Percentiles rank a stretch among this genome's conserved stretches.
Evolutionary conservation across 2,888 invertebrate genomes (phyloP).

Genomic region (Ornithoptera alexandrae): DNA sequence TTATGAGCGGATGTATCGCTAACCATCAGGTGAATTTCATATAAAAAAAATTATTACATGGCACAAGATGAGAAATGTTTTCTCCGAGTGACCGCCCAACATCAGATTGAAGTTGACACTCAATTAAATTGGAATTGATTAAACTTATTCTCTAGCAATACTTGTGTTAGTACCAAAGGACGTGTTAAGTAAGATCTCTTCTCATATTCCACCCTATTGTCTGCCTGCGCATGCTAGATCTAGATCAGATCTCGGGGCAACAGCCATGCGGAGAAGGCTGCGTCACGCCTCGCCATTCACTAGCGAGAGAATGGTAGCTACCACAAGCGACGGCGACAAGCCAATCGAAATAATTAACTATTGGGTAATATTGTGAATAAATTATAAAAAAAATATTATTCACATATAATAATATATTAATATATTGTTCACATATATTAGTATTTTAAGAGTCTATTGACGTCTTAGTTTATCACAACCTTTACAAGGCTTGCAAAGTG

Average conservation of each 20-base stretch:
- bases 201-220: constrained; percentile 23
- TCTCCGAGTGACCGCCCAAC: no score
- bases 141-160: not conserved
- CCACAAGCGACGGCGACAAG: constrained; percentile 30
- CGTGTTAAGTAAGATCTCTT: constrained; percentile 23
- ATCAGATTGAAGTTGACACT: no score
- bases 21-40: no score
- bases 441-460: no score
- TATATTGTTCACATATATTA: no score
- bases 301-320: constrained; percentile 27
- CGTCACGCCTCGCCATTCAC: constrained; percentile 46
- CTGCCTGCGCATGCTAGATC: constrained; percentile 14
- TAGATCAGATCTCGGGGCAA: constrained; percentile 31
- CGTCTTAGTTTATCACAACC: no score
- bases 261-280: constrained; percentile 30
- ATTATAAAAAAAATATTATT: not conserved
- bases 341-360: not conserved
- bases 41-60: no score
- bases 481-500: no score
- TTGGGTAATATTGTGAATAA: not conserved
- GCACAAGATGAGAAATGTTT: no score
- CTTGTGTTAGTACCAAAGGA: not conserved
- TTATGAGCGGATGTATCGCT: no score
- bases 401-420: no score
- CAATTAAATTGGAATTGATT: not conserved